Evolutionary conservation across 2,113 vertebrate genomes (phyloP), one percentile per base, ranked within the genome.

Genomic region (Gnathonemus longibarbis): DNA sequence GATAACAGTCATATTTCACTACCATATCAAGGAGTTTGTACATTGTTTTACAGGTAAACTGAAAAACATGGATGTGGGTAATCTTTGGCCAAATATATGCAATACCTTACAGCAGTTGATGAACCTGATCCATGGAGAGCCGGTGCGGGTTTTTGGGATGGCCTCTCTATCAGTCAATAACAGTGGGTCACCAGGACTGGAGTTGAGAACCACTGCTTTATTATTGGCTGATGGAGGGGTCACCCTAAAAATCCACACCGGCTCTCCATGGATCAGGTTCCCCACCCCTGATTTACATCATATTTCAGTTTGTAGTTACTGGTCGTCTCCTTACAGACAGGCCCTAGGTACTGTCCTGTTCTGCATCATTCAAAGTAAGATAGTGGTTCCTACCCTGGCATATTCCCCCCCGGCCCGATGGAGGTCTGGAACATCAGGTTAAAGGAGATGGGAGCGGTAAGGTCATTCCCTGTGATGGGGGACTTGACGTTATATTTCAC

Each of bases 341-440:
- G 80, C 21, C 7, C 35, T n/a, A 21, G 42, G 42, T 84, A 46
- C 83, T 84, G 19, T 84, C 21, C 62, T 70, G 10, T 70, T 45
- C 42, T 35, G 6, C 35, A 80, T 35, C 27, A 87, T 52, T 5
- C 27, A n/a, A 35, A 87, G 24, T 35, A 3, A 45, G 10, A 1
- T 10, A 8, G 21, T 39, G 39, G 7, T n/a, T 42, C 52, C 49
- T 92, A 99, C 98, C 98, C 98, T 91, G 97, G 94, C 98, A 98
- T 99, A 93, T 98, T 99, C 74, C 98, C 98, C 90, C 98, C 97
- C 13, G 98, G 98, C 17, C 98, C 98, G 58, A 99, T 99, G 94
- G 98, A 99, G 31, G 98, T 99, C 96, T 98, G 96, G 94, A 99
- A 99, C 98, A 99, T 99, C 92, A 99, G 96, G 93, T 99, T 99